Evolutionary conservation across 37 sponge, comb jelly and placozoan species (phyloP).

Genomic region (Halisarca cf. caerulea): DNA sequence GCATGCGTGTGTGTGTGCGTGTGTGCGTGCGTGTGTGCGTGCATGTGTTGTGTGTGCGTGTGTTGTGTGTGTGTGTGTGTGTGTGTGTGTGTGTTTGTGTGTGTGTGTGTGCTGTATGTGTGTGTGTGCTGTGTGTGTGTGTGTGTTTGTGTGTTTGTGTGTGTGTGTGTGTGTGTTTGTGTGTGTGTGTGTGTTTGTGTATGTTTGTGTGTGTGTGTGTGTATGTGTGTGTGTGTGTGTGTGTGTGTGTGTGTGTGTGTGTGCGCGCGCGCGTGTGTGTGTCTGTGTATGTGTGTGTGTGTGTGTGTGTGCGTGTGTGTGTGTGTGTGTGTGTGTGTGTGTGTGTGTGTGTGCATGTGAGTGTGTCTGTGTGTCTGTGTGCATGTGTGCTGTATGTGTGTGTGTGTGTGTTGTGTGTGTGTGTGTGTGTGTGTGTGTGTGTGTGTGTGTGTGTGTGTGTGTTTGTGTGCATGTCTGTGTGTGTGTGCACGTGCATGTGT

Average conservation of each 20-base stretch:
- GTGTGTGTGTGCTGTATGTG: too few relatives aligned
- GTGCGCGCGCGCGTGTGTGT: constrained; percentile 30
- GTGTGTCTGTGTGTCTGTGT: constrained; percentile 21
- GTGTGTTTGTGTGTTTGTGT: constrained; percentile 54
- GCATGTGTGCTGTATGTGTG: neutral
- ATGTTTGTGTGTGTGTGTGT: constrained; percentile 35
- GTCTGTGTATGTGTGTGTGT: constrained; percentile 44
- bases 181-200: constrained; percentile 18
- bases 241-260: constrained; percentile 11
- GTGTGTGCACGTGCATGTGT: too few relatives aligned
- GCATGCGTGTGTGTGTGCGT: constrained; percentile 40
- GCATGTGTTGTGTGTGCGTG: neutral
- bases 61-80: constrained; percentile 38
- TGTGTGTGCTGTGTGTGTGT: too few relatives aligned
- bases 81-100: too few relatives aligned
- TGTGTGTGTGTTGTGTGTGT: neutral
- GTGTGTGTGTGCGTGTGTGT: neutral
- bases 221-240: constrained; percentile 49
- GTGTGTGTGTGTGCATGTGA: too few relatives aligned
- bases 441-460: too few relatives aligned
- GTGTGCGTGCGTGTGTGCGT: constrained; percentile 36
- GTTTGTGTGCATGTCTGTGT: neutral
- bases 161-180: constrained; percentile 46
- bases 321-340: too few relatives aligned
- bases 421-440: too few relatives aligned